Evolutionary conservation across 1,140 invertebrate genomes (phyloP).

Genomic region (Stenopsyche tienmushanensis): DNA sequence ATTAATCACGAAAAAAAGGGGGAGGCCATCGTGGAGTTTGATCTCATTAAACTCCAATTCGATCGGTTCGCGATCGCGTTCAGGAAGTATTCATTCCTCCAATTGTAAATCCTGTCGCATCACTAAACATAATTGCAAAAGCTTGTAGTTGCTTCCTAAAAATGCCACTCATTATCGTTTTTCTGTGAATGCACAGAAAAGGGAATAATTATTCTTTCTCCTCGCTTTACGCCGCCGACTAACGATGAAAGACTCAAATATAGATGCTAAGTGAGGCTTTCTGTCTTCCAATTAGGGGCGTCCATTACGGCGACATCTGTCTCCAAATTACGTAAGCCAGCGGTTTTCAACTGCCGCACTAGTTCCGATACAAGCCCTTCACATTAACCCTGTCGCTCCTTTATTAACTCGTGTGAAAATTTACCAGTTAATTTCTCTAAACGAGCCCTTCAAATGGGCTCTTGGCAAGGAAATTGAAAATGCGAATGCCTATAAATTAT

Average conservation of each 20-base stretch:
- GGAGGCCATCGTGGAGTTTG: too few species aligned
- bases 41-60: too few species aligned
- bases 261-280: constrained; percentile 17
- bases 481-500: too few species aligned
- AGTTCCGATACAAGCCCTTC: background rate
- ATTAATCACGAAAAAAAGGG: too few species aligned
- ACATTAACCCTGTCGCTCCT: background rate
- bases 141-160: background rate
- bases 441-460: too few species aligned
- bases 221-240: constrained; percentile 1
- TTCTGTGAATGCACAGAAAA: background rate
- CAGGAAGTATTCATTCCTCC: too few species aligned
- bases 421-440: too few species aligned
- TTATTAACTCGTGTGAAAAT: constrained; percentile 2
- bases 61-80: too few species aligned
- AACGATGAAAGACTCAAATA: constrained; percentile 20
- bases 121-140: constrained; percentile 18
- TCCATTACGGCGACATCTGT: constrained; percentile 31
- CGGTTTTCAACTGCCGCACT: background rate
- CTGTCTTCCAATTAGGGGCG: constrained; percentile 30
- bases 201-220: constrained; percentile 17
- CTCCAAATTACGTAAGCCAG: constrained; percentile 18
- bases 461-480: too few species aligned
- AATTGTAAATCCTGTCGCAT: too few species aligned
- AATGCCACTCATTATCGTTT: background rate